Base-by-base conservation (phyloP, 1,140 invertebrate species). In the Polypedilum pembai region DNA sequence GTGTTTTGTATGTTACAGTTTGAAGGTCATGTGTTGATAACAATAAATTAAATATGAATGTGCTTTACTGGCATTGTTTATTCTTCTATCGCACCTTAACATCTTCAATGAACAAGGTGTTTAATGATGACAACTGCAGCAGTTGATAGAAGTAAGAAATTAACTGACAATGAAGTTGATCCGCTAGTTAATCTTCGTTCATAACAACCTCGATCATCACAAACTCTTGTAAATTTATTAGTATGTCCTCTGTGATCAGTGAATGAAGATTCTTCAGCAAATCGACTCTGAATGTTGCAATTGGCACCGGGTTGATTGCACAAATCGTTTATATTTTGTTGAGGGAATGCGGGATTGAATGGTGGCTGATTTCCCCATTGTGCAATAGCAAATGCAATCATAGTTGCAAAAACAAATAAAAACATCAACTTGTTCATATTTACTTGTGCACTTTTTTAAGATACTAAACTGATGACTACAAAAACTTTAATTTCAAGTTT, bases 281-380 rank as follows among this genome's bases (percentile, higher is more conserved):
- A 69, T 7, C 65, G 65, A 69, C 65, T 69, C 8, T 69, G 17
- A 69, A 69, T 21, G 17, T 69, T 69, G 65, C 65, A 69, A 69
- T 56, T 56, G 12, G 65, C 20, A 18, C 65, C 65, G 2, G 65
- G 20, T 21, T 69, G 17, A 20, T 69, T 69, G 12, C 65, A 69
- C 65, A 69, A 20, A 20, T 69, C 65, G 18, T 69, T 69, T 1
- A 69, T 20, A 21, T 69, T 21, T 18, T n/a, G 65, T 8, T 20
- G 20, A 20, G 65, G 65, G 5, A 20, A 21, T 21, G 4, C n/a
- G 5, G 20, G 20, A 20, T 69, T 33, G 24, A 33, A 20, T 66
- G 65, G 15, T 18, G 65, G 65, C 17, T 69, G 65, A 20, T 20
- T 20, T 56, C 10, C 45, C 20, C 20, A 21, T 69, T 69, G 65